Evolutionary conservation across 2,888 invertebrate genomes (phyloP).

Genomic region (Trisateles emortualis): DNA sequence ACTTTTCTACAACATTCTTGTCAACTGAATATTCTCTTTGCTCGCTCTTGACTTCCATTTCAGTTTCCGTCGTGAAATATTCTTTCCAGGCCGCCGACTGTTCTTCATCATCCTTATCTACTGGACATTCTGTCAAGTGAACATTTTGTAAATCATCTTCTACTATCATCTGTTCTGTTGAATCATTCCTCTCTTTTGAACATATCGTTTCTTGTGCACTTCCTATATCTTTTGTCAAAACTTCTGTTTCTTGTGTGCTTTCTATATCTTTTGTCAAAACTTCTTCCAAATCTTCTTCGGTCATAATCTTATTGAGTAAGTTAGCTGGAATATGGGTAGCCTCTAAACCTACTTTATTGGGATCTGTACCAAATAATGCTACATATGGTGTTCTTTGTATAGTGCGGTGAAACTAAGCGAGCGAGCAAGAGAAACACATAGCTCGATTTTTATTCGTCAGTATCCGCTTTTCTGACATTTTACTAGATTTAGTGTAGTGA

Average conservation of each 20-base stretch:
- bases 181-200: constrained; percentile 5
- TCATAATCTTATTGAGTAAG: constrained; percentile 6
- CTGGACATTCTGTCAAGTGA: background rate
- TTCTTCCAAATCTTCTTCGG: constrained; percentile 7
- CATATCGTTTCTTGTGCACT: constrained; percentile 4
- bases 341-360: constrained; percentile 6
- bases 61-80: no score
- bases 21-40: background rate
- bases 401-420: constrained; percentile 9
- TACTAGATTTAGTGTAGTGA: no score
- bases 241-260: constrained; percentile 7
- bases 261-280: constrained; percentile 7
- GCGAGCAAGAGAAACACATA: no score
- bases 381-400: constrained; percentile 38
- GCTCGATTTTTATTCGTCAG: no score
- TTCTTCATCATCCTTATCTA: background rate
- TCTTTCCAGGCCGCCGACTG: no score
- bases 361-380: constrained; percentile 47
- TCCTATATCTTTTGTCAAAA: constrained; percentile 7
- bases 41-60: no score
- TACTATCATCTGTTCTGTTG: constrained; percentile 4
- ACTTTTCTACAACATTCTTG: constrained; percentile 1
- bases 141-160: background rate
- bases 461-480: no score
- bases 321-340: constrained; percentile 4